These are phyloP conservation scores for Lasiurus borealis DNA, from an alignment of 2,113 vertebrate species.

Conservation along the genomic window DNA sequence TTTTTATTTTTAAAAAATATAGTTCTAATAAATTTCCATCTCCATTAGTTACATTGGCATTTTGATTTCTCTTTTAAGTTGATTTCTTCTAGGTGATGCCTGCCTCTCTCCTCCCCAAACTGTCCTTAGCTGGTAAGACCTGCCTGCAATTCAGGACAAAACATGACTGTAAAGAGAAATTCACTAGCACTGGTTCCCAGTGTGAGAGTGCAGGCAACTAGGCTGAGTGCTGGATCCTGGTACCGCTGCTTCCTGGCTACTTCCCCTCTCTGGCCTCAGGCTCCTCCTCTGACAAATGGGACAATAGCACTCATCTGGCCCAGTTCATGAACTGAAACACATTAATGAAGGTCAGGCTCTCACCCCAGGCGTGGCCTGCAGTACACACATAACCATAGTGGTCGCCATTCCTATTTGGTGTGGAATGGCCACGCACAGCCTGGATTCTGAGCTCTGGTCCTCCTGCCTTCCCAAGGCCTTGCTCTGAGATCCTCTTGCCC, in stretches of 20 bases:
- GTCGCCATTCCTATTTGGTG: background rate
- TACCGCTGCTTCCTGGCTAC: background rate
- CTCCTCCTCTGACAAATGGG: background rate
- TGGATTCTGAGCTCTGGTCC: background rate
- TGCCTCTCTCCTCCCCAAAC: background rate
- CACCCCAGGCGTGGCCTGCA: background rate
- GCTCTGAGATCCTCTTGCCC: background rate
- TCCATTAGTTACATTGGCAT: background rate
- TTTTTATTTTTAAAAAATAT: background rate
- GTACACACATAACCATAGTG: background rate
- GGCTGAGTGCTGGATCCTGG: background rate
- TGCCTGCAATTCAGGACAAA: conserved; percentile 28
- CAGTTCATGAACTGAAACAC: background rate
- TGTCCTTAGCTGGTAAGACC: background rate
- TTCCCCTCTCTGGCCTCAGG: background rate
- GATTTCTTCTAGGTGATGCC: background rate
- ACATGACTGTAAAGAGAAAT: background rate
- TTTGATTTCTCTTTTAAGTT: background rate
- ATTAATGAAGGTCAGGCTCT: background rate
- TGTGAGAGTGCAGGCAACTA: background rate
- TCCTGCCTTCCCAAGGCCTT: background rate
- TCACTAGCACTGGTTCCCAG: background rate
- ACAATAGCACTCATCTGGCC: background rate
- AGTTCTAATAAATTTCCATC: background rate
- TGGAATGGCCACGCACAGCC: background rate